Percentiles rank a stretch among this genome's conserved stretches.
phyloP scores from a whole-genome alignment of 2,113 vertebrate genomes.

The Polypterus bichir region DNA sequence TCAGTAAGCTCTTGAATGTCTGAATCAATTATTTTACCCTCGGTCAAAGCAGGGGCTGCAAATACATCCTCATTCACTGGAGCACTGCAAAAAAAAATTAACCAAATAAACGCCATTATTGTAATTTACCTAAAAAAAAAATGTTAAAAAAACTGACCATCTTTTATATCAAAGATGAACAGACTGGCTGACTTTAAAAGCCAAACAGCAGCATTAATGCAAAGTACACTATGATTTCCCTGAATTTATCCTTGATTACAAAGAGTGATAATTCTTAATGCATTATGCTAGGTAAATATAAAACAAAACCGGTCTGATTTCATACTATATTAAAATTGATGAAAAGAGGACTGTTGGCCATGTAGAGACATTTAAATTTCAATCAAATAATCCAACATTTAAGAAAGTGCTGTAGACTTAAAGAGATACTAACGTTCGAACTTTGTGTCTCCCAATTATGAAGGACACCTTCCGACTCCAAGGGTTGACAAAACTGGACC shows the following conservation, averaged over 20 bases:
- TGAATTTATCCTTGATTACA: no score
- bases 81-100: slow-evolving; percentile 47
- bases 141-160: background rate
- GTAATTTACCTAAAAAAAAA: background rate
- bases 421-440: slow-evolving; percentile 69
- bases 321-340: no score
- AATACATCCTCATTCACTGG: slow-evolving; percentile 93
- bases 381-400: no score
- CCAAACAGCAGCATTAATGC: no score
- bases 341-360: no score
- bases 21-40: slow-evolving; percentile 58
- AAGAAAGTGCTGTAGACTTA: no score
- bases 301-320: no score
- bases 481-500: slow-evolving; percentile 93
- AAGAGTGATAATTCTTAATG: no score
- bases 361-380: no score
- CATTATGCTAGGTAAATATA: no score
- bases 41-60: slow-evolving; percentile 36
- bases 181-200: no score
- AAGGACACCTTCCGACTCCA: slow-evolving; percentile 92
- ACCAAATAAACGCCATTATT: slow-evolving; percentile 8
- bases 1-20: slow-evolving; percentile 77
- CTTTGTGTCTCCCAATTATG: slow-evolving; percentile 89
- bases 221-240: no score
- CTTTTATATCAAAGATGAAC: background rate